Evolutionary conservation across 2,888 invertebrate species (phyloP), one percentile per base, ranked within the genome.

Genomic region (Drosophila anceps): DNA sequence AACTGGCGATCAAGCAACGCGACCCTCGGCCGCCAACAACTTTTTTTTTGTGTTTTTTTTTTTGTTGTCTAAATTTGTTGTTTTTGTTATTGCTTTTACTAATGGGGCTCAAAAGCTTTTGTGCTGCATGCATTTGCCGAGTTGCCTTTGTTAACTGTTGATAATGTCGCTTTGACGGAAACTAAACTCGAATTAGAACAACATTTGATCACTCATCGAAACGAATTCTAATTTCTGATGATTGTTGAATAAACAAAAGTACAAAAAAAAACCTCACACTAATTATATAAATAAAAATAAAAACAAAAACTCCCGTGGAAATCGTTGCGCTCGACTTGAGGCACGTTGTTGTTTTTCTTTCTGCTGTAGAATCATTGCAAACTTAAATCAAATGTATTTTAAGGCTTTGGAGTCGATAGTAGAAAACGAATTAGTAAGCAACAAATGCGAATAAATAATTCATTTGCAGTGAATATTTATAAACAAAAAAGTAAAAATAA

Each of bases 21-120:
- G 82, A 82, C 82, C 79, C 82, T 73, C 82, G 60, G 27, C 24
- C 39, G 53, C 48, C 59, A 76, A 60, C 73, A 73, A 75, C 79
- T 24, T 76, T 68, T 76, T 88, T 75, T 81, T 84, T 60, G 72
- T 79, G 78, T 70, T 69, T 44, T 59, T 59, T n/a, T 35, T 39
- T 50, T 20, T 37, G 35, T n/a, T n/a, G n/a, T n/a, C n/a, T n/a
- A n/a, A n/a, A 63, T 55, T 61, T 57, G 73, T 62, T 63, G 39
- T 29, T 27, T n/a, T 64, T 64, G 20, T 59, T 51, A 13, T 53
- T 70, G 35, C 50, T 37, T 63, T 73, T 73, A 66, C 41, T 33
- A 69, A 75, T 62, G 51, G 61, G 65, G 71, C 59, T 59, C 33
- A 81, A 69, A 69, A 80, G 78, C 69, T 85, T 73, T 79, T 51